These are phyloP conservation scores for Hypomecis punctinalis DNA, from an alignment of 2,888 invertebrate genomes.

Conservation along the genomic window DNA sequence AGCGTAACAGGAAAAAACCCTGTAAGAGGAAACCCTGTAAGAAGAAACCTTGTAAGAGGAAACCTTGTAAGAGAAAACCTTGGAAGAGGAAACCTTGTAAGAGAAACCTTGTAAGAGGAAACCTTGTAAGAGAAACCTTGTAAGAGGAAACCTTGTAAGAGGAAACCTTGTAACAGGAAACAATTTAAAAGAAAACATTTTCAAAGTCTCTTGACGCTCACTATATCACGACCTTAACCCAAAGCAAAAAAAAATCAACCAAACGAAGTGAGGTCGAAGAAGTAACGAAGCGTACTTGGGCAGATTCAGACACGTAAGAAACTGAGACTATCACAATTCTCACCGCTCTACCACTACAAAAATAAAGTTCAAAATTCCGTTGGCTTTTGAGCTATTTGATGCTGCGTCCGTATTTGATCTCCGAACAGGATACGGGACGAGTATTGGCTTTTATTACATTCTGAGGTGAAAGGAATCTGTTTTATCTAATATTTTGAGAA, in stretches of 20 bases:
- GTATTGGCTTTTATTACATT: constrained; percentile 51
- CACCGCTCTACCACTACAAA: constrained; percentile 38
- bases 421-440: constrained; percentile 58
- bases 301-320: constrained; percentile 52
- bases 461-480: constrained; percentile 47
- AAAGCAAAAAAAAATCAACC: constrained; percentile 50
- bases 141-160: no score
- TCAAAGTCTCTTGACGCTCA: not conserved
- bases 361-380: constrained; percentile 45
- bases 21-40: no score
- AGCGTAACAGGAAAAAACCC: no score
- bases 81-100: no score
- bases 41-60: no score
- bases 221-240: constrained; percentile 35
- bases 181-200: no score
- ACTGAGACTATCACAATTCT: constrained; percentile 45
- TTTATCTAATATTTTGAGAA: constrained; percentile 31
- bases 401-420: constrained; percentile 49
- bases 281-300: constrained; percentile 66
- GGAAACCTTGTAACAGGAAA: no score
- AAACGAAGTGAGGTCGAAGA: constrained; percentile 44
- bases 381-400: constrained; percentile 28
- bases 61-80: no score
- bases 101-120: no score
- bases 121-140: no score